phyloP scores from a whole-genome alignment of 2,113 vertebrate genomes.

The Sander lucioperca region DNA sequence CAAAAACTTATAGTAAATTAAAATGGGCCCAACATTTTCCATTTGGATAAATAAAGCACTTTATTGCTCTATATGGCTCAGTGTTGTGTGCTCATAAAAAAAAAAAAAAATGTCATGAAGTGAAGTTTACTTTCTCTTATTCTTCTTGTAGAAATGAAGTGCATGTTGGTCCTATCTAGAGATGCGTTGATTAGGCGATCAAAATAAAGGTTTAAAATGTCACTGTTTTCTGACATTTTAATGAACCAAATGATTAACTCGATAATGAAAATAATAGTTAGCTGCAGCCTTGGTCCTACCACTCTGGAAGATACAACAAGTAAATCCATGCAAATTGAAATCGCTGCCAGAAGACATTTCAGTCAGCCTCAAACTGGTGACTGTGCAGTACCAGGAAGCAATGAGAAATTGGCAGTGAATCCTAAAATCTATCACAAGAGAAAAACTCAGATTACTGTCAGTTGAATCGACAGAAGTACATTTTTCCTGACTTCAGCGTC shows the following conservation, averaged over 20 bases:
- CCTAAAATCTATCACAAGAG: slow-evolving; percentile 14
- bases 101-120: no score
- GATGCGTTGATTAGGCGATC: no score
- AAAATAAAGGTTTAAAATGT: not conserved
- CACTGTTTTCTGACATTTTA: not conserved
- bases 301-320: not conserved
- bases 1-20: not conserved
- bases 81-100: no score
- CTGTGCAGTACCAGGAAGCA: not conserved
- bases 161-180: no score
- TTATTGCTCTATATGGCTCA: not conserved
- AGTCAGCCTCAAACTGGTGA: not conserved
- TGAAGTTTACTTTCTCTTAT: no score
- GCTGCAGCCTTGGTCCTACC: not conserved
- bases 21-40: not conserved
- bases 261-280: not conserved
- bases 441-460: slow-evolving; percentile 8
- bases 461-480: not conserved
- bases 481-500: not conserved
- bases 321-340: not conserved
- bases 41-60: not conserved
- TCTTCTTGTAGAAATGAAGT: no score
- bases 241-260: not conserved
- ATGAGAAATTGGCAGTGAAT: not conserved
- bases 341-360: not conserved